These are phyloP conservation scores for Trissolcus basalis DNA, from an alignment of 1,140 invertebrate genomes.

Conservation along the genomic window DNA sequence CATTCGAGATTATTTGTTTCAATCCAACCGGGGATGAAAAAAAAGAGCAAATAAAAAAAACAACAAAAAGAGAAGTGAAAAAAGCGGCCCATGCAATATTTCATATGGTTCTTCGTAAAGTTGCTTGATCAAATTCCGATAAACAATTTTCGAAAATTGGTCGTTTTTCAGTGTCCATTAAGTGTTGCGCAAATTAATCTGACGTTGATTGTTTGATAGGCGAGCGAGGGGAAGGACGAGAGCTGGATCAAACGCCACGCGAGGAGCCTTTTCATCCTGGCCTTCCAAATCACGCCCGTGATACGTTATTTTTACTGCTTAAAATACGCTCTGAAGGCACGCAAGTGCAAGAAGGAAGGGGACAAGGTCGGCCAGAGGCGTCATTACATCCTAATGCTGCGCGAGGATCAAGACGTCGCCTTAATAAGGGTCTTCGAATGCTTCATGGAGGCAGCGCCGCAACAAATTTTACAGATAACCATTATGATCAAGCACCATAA, in stretches of 20 bases:
- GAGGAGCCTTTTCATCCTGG: constrained; percentile 66
- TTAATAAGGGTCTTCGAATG: constrained; percentile 91
- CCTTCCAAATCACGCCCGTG: constrained; percentile 77
- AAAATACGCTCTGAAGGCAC: constrained; percentile 77
- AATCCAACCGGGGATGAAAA: too few relatives aligned
- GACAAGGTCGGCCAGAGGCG: constrained; percentile 75
- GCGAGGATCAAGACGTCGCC: constrained; percentile 90
- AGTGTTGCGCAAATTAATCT: constrained; percentile 27
- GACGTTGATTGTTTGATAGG: constrained; percentile 29
- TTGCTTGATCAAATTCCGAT: too few relatives aligned
- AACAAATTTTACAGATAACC: constrained; percentile 88
- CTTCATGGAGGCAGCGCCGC: constrained; percentile 92
- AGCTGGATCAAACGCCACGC: constrained; percentile 26
- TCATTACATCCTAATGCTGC: constrained; percentile 86
- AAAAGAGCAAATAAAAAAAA: too few relatives aligned
- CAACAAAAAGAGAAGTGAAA: too few relatives aligned
- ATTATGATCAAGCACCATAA: constrained; percentile 78
- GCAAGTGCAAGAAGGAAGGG: constrained; percentile 70
- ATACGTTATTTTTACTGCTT: constrained; percentile 78
- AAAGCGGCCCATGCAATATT: too few relatives aligned
- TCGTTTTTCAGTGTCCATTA: constrained; percentile 9
- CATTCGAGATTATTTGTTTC: too few relatives aligned
- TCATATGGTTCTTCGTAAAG: too few relatives aligned
- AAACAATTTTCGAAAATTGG: background rate
- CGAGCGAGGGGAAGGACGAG: constrained; percentile 16